Evolutionary conservation across 2,797 vertebrate genomes (phyloP).

Genomic region (Neostethus bicornis): DNA sequence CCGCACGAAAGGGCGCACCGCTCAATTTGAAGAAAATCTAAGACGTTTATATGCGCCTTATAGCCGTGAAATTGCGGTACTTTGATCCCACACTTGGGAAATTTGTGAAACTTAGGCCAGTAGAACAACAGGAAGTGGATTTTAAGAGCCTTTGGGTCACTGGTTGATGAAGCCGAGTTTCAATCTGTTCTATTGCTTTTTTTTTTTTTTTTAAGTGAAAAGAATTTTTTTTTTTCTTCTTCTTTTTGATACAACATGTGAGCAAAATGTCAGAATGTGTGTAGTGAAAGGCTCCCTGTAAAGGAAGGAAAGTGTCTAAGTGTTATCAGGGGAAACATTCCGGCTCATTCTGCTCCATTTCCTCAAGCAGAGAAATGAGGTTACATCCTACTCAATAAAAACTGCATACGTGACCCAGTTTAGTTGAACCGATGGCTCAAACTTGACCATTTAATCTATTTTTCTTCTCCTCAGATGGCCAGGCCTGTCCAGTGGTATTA

Average conservation of each 20-base stretch:
- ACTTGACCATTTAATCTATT: constrained; percentile 30
- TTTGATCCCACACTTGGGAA: no score
- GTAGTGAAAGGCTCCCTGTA: background rate
- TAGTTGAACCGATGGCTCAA: constrained; percentile 13
- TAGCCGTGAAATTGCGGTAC: no score
- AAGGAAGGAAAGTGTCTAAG: background rate
- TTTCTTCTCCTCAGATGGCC: constrained; percentile 77
- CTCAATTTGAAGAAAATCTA: no score
- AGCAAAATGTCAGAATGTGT: background rate
- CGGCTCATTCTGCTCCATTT: constrained; percentile 1
- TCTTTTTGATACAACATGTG: background rate
- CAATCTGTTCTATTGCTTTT: background rate
- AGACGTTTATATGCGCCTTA: no score
- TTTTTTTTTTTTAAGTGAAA: no score
- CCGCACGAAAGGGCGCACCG: no score
- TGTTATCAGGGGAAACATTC: constrained; percentile 2
- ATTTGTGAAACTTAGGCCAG: no score
- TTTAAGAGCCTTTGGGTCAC: no score
- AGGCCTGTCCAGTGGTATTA: constrained; percentile 84
- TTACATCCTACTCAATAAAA: background rate
- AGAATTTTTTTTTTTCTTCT: background rate
- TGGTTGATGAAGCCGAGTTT: no score
- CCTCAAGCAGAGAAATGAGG: background rate
- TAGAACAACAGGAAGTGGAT: no score
- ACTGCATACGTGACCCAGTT: background rate